phyloP scores from a whole-genome alignment of 2,113 vertebrate genomes.

The Pseudopodoces humilis region DNA sequence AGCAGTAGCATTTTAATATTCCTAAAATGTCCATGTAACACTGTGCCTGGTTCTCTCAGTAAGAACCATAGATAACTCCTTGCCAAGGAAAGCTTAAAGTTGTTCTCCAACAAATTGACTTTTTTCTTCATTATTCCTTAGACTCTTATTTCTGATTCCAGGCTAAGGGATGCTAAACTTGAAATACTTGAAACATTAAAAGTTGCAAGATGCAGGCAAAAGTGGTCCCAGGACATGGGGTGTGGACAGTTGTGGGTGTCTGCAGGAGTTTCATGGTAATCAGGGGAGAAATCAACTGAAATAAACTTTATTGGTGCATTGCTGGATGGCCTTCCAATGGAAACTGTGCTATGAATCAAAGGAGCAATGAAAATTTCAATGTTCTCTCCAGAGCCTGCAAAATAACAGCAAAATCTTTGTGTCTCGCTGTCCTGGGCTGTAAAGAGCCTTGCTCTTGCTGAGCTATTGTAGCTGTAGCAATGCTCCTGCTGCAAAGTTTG shows the following conservation, averaged over 20 bases:
- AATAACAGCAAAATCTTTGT: neutral
- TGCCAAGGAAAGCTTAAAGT: conserved; percentile 23
- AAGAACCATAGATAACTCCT: neutral
- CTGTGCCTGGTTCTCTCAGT: neutral
- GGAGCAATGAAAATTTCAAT: neutral
- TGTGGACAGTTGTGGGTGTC: neutral
- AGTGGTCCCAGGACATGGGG: neutral
- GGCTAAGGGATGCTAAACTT: neutral
- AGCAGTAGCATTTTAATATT: conserved; percentile 8
- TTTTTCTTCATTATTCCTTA: conserved; percentile 9
- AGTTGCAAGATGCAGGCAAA: neutral
- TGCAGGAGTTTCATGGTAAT: neutral
- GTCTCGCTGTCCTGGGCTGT: neutral
- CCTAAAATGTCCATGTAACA: neutral
- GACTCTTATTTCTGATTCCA: neutral
- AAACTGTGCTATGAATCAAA: conserved; percentile 7
- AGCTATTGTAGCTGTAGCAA: fast-evolving
- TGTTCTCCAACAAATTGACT: neutral
- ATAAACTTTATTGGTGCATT: neutral
- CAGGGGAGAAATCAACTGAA: neutral
- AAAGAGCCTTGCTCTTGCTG: neutral
- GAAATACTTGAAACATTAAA: neutral
- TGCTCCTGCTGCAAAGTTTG: neutral
- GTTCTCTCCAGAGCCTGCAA: neutral
- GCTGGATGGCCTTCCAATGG: neutral